A percentile compares a stretch with the other conserved stretches of the same genome.
These are phyloP conservation scores for Ailurus styani DNA, from an alignment of 2,113 vertebrate genomes.

Conservation along the genomic window DNA sequence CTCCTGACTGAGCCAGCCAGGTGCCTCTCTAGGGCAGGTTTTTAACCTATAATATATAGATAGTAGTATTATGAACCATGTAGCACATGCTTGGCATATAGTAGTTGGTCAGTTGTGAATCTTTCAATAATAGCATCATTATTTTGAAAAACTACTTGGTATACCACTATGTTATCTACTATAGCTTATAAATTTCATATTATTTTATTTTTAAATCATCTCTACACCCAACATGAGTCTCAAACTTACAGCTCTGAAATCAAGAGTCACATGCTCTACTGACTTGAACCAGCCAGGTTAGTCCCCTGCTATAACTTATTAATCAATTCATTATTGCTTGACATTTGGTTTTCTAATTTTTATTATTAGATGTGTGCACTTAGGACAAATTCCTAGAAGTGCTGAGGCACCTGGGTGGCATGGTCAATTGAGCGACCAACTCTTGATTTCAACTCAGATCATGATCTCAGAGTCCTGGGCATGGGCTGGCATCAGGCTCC, in stretches of 20 bases:
- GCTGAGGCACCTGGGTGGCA: not conserved
- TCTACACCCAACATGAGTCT: not conserved
- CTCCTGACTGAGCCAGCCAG: not conserved
- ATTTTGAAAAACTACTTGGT: not conserved
- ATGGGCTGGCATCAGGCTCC: fast-evolving
- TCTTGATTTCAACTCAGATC: not conserved
- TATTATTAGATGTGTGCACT: not conserved
- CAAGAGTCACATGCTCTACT: not conserved
- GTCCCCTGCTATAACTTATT: not conserved
- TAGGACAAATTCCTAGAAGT: not conserved
- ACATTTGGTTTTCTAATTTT: not conserved
- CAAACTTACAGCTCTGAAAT: not conserved
- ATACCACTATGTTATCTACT: not conserved
- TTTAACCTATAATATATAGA: not conserved
- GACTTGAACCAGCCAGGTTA: not conserved
- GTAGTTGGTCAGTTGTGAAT: not conserved
- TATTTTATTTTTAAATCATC: not conserved
- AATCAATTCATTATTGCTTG: not conserved
- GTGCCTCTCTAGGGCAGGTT: not conserved
- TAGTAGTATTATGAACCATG: not conserved
- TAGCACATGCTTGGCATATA: not conserved
- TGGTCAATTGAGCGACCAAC: not conserved
- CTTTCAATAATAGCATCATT: not conserved
- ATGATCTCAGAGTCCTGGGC: not conserved
- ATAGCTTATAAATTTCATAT: not conserved